Evolutionary conservation across 2,888 invertebrate genomes (phyloP).

Genomic region (Pyrrhosoma nymphula): DNA sequence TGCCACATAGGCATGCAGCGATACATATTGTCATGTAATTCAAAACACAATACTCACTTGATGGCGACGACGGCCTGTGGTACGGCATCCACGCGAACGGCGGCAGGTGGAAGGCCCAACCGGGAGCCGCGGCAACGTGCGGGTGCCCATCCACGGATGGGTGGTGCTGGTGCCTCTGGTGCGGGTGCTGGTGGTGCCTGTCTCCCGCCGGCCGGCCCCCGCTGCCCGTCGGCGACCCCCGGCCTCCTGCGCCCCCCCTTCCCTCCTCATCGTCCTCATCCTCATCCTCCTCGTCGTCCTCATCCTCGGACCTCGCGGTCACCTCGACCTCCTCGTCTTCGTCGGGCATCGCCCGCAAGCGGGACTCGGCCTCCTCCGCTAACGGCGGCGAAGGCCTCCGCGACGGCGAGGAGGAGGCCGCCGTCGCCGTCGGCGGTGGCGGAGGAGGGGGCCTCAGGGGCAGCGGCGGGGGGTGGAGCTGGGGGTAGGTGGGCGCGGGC

Average conservation of each 20-base stretch:
- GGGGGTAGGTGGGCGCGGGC: conserved; percentile 71
- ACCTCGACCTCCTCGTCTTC: conserved; percentile 4
- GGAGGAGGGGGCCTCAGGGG: conserved; percentile 15
- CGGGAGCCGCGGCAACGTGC: conserved; percentile 28
- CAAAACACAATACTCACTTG: conserved; percentile 79
- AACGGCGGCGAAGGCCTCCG: conserved; percentile 79
- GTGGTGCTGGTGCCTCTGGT: conserved; percentile 9
- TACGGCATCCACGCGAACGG: conserved; percentile 83
- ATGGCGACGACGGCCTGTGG: conserved; percentile 82
- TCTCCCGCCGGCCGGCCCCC: conserved; percentile 73
- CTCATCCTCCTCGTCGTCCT: conserved; percentile 62
- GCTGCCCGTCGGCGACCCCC: conserved; percentile 75
- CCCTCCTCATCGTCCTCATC: conserved; percentile 80
- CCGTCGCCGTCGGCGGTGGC: background rate
- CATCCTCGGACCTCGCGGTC: conserved; percentile 63
- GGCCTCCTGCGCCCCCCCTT: conserved; percentile 78
- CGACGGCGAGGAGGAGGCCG: conserved; percentile 74
- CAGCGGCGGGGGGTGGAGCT: conserved; percentile 21
- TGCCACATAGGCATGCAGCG: too few species aligned
- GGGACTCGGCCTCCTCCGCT: conserved; percentile 78
- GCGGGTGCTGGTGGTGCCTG: conserved; percentile 76
- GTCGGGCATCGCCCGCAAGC: conserved; percentile 37
- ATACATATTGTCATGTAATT: too few species aligned
- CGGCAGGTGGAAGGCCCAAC: conserved; percentile 73
- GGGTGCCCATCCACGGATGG: conserved; percentile 30